A percentile compares a stretch with the other conserved stretches of the same genome.
phyloP scores from a whole-genome alignment of 2,888 invertebrate species.

The Polydrusus cervinus region DNA sequence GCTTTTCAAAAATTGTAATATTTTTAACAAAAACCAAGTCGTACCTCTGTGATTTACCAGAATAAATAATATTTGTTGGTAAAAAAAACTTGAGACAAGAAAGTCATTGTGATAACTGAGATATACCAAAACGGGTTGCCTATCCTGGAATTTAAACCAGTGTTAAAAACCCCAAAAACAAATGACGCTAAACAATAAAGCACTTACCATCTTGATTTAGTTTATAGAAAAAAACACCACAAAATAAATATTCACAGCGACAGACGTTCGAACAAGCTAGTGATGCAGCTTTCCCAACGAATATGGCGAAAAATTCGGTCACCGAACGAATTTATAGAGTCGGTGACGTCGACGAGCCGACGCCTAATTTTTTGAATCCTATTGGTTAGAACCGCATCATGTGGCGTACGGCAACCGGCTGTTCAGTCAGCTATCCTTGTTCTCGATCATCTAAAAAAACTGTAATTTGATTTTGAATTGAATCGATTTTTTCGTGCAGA shows the following conservation, averaged over 20 bases:
- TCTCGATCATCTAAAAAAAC: constrained; percentile 37
- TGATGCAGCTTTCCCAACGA: constrained; percentile 82
- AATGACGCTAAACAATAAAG: background rate
- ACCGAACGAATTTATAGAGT: constrained; percentile 39
- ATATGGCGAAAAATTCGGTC: constrained; percentile 54
- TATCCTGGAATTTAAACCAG: too few species aligned
- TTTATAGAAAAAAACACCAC: constrained; percentile 58
- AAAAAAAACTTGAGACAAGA: too few species aligned
- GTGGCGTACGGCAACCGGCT: constrained; percentile 62
- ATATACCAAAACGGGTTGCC: too few species aligned
- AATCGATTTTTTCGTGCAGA: constrained; percentile 38
- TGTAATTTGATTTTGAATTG: constrained; percentile 23
- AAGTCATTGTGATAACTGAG: too few species aligned
- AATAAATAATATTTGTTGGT: too few species aligned
- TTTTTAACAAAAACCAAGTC: too few species aligned
- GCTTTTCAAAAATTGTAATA: too few species aligned
- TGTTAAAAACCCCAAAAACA: too few species aligned
- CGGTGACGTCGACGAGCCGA: constrained; percentile 71
- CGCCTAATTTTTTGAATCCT: constrained; percentile 69
- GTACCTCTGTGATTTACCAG: too few species aligned
- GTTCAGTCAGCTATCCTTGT: constrained; percentile 44
- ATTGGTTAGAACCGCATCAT: constrained; percentile 71
- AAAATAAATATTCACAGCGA: constrained; percentile 58
- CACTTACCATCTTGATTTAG: constrained; percentile 65
- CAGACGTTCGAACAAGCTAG: constrained; percentile 74